Base-by-base conservation (phyloP, 2,888 invertebrate species). In the Heliothis peltigera region DNA sequence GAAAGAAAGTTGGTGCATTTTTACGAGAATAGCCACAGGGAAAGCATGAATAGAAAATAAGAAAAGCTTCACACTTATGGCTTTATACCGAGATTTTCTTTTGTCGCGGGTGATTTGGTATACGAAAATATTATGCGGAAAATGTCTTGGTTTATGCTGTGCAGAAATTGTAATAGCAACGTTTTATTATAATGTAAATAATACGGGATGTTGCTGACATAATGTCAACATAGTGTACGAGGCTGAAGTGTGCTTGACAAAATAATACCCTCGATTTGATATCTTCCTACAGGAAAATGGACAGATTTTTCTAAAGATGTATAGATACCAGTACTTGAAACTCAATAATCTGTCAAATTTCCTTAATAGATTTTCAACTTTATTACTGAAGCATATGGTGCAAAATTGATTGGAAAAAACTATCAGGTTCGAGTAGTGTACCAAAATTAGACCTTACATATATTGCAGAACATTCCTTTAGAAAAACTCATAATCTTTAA, bases 31-130 rank as follows among this genome's bases (percentile, higher is more conserved):
- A 47, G 35, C 62, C 44, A 51, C 56, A 42, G 42, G 15, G 28
- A 59, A 49, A 12, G 17, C 21, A 28, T 61, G 75, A 71, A 75
- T 75, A 61, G 62, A 61, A 48, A 75, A 69, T 75, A 69, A 42
- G 55, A 17, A 54, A 42, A 35, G n/a, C 49, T 54, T 49, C 25
- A 44, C 48, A 57, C 53, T 22, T 48, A 73, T n/a, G 22, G 10
- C 53, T 74, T 39, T 58, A 42, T 57, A 28, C 74, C 19, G 39
- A 25, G 73, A 64, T 53, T 73, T 47, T 47, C 28, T 48, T 47
- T 43, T 52, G 47, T 56, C 7, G 6, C 8, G 44, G 39, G 47
- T 19, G 39, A 64, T 21, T 43, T 52, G 43, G 35, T 52, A 22
- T 51, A 15, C 28, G 17, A 35, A 51, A 32, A 19, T 51, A 4